Percentiles rank a stretch among this genome's conserved stretches.
Evolutionary conservation across 2,797 vertebrate genomes (phyloP).

Genomic region (Linurgus olivaceus): DNA sequence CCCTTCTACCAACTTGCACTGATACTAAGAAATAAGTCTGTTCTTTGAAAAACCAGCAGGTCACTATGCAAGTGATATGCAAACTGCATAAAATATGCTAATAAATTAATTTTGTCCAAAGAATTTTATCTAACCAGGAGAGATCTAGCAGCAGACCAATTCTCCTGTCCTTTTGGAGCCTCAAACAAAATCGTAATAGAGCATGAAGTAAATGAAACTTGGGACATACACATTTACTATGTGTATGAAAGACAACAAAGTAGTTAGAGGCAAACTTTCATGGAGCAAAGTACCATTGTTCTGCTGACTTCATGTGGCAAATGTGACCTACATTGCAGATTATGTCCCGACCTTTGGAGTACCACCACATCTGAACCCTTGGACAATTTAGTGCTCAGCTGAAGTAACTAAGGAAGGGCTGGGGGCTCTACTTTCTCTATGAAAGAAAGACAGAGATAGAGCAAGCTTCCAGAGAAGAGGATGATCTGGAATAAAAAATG

Average conservation of each 20-base stretch:
- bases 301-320: background rate
- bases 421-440: background rate
- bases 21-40: background rate
- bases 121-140: background rate
- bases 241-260: background rate
- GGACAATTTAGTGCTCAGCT: background rate
- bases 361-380: background rate
- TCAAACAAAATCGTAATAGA: background rate
- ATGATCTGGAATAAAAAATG: background rate
- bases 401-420: background rate
- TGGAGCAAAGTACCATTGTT: background rate
- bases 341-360: background rate
- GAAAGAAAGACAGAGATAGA: background rate
- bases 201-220: background rate
- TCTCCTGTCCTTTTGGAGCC: background rate
- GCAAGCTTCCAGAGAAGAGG: background rate
- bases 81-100: background rate
- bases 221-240: background rate
- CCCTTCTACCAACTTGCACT: background rate
- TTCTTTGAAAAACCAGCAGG: background rate
- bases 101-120: background rate
- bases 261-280: background rate
- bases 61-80: background rate
- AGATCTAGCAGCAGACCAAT: background rate
- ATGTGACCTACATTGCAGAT: background rate